Percentiles rank a stretch among this genome's conserved stretches.
Conservation (phyloP, 1,140 invertebrate genomes). For the Rhagoletis pomonella region DNA sequence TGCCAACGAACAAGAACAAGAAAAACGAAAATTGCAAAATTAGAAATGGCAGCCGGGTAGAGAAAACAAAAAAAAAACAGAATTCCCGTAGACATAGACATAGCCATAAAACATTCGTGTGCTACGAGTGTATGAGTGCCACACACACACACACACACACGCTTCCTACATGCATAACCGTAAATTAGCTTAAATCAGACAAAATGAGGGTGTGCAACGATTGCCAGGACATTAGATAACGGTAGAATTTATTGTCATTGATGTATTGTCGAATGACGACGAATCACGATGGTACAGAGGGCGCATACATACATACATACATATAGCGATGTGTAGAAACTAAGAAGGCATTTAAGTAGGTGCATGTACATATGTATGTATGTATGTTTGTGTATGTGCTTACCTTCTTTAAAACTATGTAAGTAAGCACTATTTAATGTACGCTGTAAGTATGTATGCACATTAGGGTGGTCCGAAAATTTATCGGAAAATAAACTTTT, state of each 20-base stretch:
- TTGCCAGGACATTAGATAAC: constrained; percentile 61
- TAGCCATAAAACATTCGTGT: neutral
- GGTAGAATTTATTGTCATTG: constrained; percentile 61
- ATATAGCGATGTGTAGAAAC: neutral
- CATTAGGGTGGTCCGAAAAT: neutral
- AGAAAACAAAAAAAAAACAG: neutral
- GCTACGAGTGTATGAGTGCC: neutral
- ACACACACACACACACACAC: constrained; percentile 29
- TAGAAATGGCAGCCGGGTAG: neutral
- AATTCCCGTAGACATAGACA: neutral
- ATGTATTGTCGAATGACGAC: constrained; percentile 53
- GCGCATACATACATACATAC: neutral
- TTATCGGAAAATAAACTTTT: no score
- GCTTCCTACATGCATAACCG: constrained; percentile 43
- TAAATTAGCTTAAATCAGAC: constrained; percentile 61
- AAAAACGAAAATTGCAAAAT: constrained; percentile 31
- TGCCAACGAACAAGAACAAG: neutral
- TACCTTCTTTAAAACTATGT: neutral
- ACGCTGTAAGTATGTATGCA: neutral
- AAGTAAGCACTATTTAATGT: constrained; percentile 44
- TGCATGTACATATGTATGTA: neutral
- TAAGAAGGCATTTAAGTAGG: neutral
- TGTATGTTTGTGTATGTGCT: no score
- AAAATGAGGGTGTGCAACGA: constrained; percentile 60
- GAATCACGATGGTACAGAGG: neutral